Base-by-base conservation (phyloP, 1,140 invertebrate genomes). In the Drosophila ananassae region DNA sequence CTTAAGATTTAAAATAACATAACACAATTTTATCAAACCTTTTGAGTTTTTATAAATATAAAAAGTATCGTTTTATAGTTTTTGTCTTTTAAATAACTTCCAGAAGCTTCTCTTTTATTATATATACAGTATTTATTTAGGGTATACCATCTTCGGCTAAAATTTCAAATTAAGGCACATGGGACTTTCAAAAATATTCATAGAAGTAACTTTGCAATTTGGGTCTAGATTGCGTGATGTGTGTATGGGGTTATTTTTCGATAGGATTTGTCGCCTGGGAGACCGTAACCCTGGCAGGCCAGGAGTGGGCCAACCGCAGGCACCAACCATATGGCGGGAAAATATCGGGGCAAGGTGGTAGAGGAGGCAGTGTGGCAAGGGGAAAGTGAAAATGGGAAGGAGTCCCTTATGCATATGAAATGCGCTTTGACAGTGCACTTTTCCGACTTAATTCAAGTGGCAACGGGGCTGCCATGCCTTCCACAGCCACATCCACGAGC, bases 381-480 rank as follows among this genome's bases (percentile, higher is more conserved):
- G 50, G 28, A 47, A 55, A 25, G 41, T 52, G 22, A 10, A 37
- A 13, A 6, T 7, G 41, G 17, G 17, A 21, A 3, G 44, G 41
- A 44, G 0, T 41, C 58, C 48, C 67, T 62, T 80, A 69, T 80
- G 76, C 76, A 77, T 68, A 66, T 69, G 59, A 73, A 80, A 77
- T 67, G 73, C 57, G 61, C 68, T 69, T 80, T 85, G 81, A 59
- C 81, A 77, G 73, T 57, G 71, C 81, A 73, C 77, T 73, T 59
- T 73, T 54, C 41, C 41, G 63, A 77, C 80, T 84, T 84, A 79
- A 84, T 79, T 84, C 85, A 63, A 84, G 73, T 76, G 62, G 54
- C 22, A 62, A 61, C 69, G 39, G 21, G 39, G 37, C 47, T 51
- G 22, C 34, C 41, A 34, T 44, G 8, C 34, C 34, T 46, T 17